Conservation (phyloP, 2,113 vertebrate species). For the Larimichthys polyactis region DNA sequence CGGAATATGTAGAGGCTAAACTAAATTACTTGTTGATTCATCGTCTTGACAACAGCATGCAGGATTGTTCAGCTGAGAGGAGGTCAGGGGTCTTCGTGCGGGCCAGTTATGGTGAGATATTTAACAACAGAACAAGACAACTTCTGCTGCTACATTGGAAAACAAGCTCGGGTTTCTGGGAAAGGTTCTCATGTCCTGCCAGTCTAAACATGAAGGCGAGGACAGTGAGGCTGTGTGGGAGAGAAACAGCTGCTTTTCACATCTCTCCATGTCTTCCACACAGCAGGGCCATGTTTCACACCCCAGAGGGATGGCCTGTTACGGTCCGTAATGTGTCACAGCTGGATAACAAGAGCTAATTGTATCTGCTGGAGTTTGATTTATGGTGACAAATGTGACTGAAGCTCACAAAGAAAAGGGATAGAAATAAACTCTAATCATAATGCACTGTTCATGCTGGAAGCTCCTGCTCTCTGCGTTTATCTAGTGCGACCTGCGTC, state of each 20-base stretch:
- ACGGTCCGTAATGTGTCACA: constrained; percentile 18
- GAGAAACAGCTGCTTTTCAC: constrained; percentile 79
- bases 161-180: constrained; percentile 56
- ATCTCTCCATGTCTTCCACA: constrained; percentile 49
- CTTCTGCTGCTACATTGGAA: constrained; percentile 52
- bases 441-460: too few relatives aligned
- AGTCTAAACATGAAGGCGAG: constrained; percentile 68
- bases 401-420: neutral
- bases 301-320: constrained; percentile 35
- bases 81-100: constrained; percentile 5
- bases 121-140: constrained; percentile 37
- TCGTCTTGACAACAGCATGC: constrained; percentile 5
- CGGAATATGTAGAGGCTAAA: neutral
- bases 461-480: neutral
- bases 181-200: constrained; percentile 69
- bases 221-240: constrained; percentile 59
- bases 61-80: constrained; percentile 9
- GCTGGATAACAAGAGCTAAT: constrained; percentile 45
- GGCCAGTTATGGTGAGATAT: constrained; percentile 31
- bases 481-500: neutral
- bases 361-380: constrained; percentile 37
- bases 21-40: neutral
- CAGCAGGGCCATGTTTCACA: constrained; percentile 60
- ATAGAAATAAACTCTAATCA: neutral
- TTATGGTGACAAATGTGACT: constrained; percentile 34